Evolutionary conservation across 2,113 vertebrate genomes (phyloP), one percentile per base, ranked within the genome.

Genomic region (Uropsilus gracilis): DNA sequence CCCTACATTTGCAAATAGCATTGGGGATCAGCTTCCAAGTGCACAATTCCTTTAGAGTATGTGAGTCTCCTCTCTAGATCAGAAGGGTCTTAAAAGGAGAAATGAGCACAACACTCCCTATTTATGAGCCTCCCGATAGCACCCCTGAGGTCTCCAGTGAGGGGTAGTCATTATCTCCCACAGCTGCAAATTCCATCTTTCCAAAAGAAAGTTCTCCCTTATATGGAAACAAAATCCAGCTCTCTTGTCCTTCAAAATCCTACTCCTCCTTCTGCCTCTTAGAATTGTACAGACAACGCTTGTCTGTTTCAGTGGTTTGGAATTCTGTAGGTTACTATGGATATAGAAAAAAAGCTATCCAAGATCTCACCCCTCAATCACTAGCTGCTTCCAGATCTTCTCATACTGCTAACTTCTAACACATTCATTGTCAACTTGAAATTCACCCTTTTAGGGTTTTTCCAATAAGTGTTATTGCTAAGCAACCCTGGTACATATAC

Each of bases 201-300:
- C 44, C 59, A 46, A 55, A 55, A 93, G 30, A 90, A 94, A 82
- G 34, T 93, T 93, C 82, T 91, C 96, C 96, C 92, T 95, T 95
- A 91, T 46, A 88, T 72, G 61, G 89, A 77, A 87, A 81, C 68
- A 77, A 94, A 95, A 20, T 86, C 66, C 71, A 73, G n/a, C 83
- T 95, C 61, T 66, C 63, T 46, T 46, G n/a, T 53, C 22, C 90
- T 94, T 89, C 77, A 76, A 77, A 24, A 68, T 90, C 78, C 63
- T 34, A 34, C 32, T 64, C 39, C 16, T 59, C 26, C 0, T 28
- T 82, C 50, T 24, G 68, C 30, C 44, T 87, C 81, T 96, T 44
- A 34, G 42, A 64, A 68, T 39, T 66, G 57, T 26, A 39, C 37
- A 30, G 92, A 90, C 53, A 86, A 69, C 57, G 57, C 61, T 46